Conservation (phyloP, 1,140 invertebrate genomes). For the Cyrtorhinus lividipennis region DNA sequence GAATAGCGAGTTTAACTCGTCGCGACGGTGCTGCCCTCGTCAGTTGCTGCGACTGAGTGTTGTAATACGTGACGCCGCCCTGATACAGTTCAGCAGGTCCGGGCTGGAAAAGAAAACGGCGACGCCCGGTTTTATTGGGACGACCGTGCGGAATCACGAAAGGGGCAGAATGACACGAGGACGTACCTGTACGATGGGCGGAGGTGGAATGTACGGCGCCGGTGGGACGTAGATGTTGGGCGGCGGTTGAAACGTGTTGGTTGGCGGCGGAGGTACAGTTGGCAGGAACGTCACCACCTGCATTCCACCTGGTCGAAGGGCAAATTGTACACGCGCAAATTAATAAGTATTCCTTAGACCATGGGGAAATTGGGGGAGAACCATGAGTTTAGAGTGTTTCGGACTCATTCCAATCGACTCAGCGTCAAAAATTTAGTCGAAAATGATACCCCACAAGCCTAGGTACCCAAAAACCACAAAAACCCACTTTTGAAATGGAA, state of each 20-base stretch:
- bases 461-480: too few relatives aligned
- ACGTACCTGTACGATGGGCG: conserved; percentile 10
- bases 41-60: conserved; percentile 31
- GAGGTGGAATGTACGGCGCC: conserved; percentile 2
- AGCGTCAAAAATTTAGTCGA: too few relatives aligned
- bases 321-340: too few relatives aligned
- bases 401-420: too few relatives aligned
- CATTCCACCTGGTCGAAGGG: conserved; percentile 10
- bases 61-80: conserved; percentile 35
- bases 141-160: too few relatives aligned
- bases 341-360: too few relatives aligned
- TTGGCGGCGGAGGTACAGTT: not conserved
- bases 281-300: conserved; percentile 13
- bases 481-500: too few relatives aligned
- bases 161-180: too few relatives aligned
- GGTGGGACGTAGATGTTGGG: conserved; percentile 14
- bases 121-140: too few relatives aligned
- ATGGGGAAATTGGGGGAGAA: too few relatives aligned
- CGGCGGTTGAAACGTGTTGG: not conserved
- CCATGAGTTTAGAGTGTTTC: too few relatives aligned
- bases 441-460: too few relatives aligned
- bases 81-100: conserved; percentile 31
- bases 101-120: conserved; percentile 5
- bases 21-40: conserved; percentile 28
- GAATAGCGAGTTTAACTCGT: conserved; percentile 35